Evolutionary conservation across 2,113 vertebrate genomes (phyloP), one percentile per base, ranked within the genome.

Genomic region (Eptesicus fuscus): DNA sequence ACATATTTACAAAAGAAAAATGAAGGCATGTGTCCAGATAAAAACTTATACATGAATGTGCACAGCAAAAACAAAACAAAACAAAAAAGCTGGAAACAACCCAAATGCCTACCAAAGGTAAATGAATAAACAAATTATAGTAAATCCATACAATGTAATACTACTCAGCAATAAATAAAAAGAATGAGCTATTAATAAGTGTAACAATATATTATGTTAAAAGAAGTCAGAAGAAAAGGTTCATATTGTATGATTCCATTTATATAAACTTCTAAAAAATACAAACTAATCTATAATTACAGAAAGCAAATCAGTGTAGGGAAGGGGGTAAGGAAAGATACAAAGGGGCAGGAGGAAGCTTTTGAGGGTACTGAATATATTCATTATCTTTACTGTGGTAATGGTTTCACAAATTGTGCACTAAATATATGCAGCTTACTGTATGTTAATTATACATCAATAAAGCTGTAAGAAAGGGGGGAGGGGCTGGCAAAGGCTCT

Each of bases 1-100:
- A 49, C 4, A 9, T 86, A 56, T 59, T 80, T 82, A 92, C 61
- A 56, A n/a, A 91, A 86, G n/a, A 90, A 65, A 95, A 92, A 83
- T 67, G 28, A 84, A 84, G 42, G 40, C 13, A 25, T 59, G 67
- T 67, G 9, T 73, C 14, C 77, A 69, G 32, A 83, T 61, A 86
- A 95, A 90, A 79, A 84, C 35, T n/a, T 88, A 30, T 61, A 86
- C 5, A 35, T 49, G 9, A 95, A 86, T 12, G 30, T 83, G 67
- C 63, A 83, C 20, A 69, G 67, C 35, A 88, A 88, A 82, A 90
- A 77, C 20, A 59, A 47, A 79, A 79, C 25, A 63, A 61, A 47
- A 47, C 3, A 28, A 73, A 95, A 23, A 73, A 95, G 73, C 25
- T 73, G 18, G n/a, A 90, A 92, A 92, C 13, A 92, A 89, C 20